Percentiles rank a stretch among this genome's conserved stretches.
Evolutionary conservation across 2,797 vertebrate genomes (phyloP).

Genomic region (Dendrocincla fuliginosa): DNA sequence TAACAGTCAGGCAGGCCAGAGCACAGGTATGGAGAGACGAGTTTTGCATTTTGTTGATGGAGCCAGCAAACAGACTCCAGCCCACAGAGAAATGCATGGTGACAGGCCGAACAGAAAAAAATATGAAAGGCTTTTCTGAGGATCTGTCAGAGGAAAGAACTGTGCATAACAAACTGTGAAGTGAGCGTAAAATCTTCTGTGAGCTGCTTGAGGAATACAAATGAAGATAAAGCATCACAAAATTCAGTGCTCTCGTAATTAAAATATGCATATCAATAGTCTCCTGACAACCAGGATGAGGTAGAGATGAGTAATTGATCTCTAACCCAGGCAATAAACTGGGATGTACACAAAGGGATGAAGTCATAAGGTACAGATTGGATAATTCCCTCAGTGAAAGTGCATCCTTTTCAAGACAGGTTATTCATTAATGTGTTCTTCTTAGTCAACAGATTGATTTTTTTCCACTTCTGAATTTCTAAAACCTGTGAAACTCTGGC

Average conservation of each 20-base stretch:
- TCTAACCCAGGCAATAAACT: constrained; percentile 4
- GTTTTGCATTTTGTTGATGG: neutral
- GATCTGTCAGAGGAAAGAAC: constrained; percentile 15
- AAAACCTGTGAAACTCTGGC: constrained; percentile 13
- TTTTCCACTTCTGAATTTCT: constrained; percentile 35
- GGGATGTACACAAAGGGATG: neutral
- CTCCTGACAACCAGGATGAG: constrained; percentile 41
- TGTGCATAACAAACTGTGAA: constrained; percentile 23
- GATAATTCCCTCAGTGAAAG: neutral
- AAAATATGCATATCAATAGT: constrained; percentile 29
- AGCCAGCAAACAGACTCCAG: constrained; percentile 21
- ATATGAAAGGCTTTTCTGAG: neutral
- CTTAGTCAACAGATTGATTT: constrained; percentile 23
- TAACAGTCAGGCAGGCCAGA: neutral
- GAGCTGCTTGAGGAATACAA: constrained; percentile 41
- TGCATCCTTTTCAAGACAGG: neutral
- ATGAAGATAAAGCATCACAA: constrained; percentile 18
- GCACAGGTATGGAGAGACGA: neutral
- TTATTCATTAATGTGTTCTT: constrained; percentile 3
- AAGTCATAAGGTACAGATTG: neutral
- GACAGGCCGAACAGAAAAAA: constrained; percentile 17
- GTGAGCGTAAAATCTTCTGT: neutral
- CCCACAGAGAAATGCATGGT: neutral
- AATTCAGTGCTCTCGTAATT: constrained; percentile 37
- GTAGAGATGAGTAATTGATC: constrained; percentile 17